Conservation (phyloP, 2,888 invertebrate genomes). For the Netelia virgata region DNA sequence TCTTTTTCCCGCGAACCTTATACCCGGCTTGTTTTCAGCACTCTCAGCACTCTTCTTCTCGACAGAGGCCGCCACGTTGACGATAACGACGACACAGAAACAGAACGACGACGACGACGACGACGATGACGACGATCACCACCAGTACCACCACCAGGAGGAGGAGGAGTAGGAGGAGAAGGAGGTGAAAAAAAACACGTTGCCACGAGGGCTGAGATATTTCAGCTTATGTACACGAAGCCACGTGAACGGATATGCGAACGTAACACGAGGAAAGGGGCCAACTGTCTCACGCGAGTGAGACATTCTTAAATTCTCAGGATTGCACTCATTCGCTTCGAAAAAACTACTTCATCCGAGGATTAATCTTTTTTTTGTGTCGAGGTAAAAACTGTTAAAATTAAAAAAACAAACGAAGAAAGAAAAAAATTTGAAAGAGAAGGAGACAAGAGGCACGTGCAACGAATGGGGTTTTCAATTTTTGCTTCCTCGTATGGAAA, state of each 20-base stretch:
- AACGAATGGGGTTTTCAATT: neutral
- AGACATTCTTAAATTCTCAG: neutral
- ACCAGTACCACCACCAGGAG: constrained; percentile 1
- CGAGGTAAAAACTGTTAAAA: too few species aligned
- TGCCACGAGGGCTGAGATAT: neutral
- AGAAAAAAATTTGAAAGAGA: neutral
- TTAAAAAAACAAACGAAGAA: too few species aligned
- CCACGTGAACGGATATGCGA: neutral
- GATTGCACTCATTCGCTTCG: neutral
- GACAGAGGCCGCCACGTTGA: constrained; percentile 40
- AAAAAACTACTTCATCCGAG: too few species aligned
- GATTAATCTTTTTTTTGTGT: too few species aligned
- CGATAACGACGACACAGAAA: constrained; percentile 26
- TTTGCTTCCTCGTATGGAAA: neutral
- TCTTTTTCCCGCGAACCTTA: neutral
- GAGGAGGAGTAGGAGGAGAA: neutral
- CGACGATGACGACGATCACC: neutral
- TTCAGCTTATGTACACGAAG: neutral
- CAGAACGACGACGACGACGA: neutral
- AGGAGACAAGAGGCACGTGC: neutral
- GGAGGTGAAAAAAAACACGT: neutral
- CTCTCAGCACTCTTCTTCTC: constrained; percentile 72
- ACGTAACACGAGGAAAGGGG: neutral
- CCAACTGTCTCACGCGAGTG: neutral
- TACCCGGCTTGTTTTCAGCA: constrained; percentile 72